These are phyloP conservation scores for Hippoglossus hippoglossus DNA, from an alignment of 2,797 vertebrate genomes.

Conservation along the genomic window DNA sequence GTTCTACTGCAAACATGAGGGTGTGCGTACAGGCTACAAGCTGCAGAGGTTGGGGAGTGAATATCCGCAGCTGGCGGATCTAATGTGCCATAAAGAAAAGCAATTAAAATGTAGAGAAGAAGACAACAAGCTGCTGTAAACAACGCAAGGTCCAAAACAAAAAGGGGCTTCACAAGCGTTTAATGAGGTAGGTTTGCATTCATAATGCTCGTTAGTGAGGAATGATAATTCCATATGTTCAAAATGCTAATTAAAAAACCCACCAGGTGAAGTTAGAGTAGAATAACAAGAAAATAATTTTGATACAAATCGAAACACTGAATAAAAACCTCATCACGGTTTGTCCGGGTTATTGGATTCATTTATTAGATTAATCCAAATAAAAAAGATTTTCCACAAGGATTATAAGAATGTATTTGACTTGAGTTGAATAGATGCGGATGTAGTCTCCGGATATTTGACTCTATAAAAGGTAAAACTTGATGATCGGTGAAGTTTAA, in stretches of 20 bases:
- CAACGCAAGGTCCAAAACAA: not conserved
- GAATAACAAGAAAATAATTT: not conserved
- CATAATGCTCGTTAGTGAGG: not conserved
- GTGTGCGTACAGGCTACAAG: not conserved
- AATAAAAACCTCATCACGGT: not conserved
- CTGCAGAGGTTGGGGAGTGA: not conserved
- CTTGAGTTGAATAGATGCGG: not conserved
- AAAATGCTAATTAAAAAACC: constrained; percentile 1
- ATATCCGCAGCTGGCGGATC: not conserved
- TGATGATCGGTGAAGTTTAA: too few relatives aligned
- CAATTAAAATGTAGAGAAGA: constrained; percentile 1
- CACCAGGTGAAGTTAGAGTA: not conserved
- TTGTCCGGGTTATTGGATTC: not conserved
- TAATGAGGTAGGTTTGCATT: constrained; percentile 5
- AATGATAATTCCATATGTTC: not conserved
- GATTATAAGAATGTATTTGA: not conserved
- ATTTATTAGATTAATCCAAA: constrained; percentile 17
- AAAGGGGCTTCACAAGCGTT: not conserved
- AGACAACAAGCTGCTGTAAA: not conserved
- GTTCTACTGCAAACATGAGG: not conserved
- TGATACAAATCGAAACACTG: not conserved
- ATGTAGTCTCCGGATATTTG: too few relatives aligned
- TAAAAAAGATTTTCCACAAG: constrained; percentile 20
- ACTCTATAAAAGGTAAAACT: too few relatives aligned
- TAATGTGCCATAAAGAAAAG: constrained; percentile 19